Conservation (phyloP, 2,888 invertebrate genomes). For the Junonia oenone region DNA sequence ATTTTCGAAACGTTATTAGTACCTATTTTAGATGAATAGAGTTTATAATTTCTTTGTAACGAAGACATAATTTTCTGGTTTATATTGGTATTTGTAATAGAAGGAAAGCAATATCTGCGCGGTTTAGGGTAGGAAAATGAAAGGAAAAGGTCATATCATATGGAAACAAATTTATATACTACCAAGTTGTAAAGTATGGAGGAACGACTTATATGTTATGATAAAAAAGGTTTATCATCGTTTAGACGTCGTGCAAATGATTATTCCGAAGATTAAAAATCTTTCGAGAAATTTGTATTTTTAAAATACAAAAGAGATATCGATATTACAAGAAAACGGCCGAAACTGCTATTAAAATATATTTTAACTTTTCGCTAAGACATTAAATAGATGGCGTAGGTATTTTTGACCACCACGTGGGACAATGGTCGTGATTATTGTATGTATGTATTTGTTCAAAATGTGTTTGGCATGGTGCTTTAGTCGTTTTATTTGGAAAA, state of each 20-base stretch:
- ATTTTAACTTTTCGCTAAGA: slow-evolving; percentile 28
- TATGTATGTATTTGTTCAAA: slow-evolving; percentile 50
- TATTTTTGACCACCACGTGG: slow-evolving; percentile 35
- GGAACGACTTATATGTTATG: slow-evolving; percentile 61
- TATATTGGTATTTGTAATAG: slow-evolving; percentile 34
- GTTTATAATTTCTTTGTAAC: slow-evolving; percentile 32
- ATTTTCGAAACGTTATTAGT: slow-evolving; percentile 38
- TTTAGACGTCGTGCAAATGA: slow-evolving; percentile 58
- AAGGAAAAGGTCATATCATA: slow-evolving; percentile 72
- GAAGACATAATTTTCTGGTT: slow-evolving; percentile 38
- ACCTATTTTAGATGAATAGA: slow-evolving; percentile 26
- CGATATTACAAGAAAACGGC: slow-evolving; percentile 25
- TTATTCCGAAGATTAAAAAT: slow-evolving; percentile 70
- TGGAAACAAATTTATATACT: slow-evolving; percentile 65
- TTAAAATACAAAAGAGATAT: slow-evolving; percentile 56
- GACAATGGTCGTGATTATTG: slow-evolving; percentile 35
- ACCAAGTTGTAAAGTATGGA: slow-evolving; percentile 58
- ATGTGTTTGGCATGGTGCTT: slow-evolving; percentile 71
- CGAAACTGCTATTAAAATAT: slow-evolving; percentile 25
- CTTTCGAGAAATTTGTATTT: slow-evolving; percentile 70
- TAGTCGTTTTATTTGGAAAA: slow-evolving; percentile 59
- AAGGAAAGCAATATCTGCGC: slow-evolving; percentile 64
- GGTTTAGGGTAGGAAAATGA: slow-evolving; percentile 53
- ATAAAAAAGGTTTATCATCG: slow-evolving; percentile 59
- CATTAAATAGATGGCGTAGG: slow-evolving; percentile 33